These are phyloP conservation scores for Sebastes baramenuke DNA, from an alignment of 2,797 vertebrate species.

Conservation along the genomic window DNA sequence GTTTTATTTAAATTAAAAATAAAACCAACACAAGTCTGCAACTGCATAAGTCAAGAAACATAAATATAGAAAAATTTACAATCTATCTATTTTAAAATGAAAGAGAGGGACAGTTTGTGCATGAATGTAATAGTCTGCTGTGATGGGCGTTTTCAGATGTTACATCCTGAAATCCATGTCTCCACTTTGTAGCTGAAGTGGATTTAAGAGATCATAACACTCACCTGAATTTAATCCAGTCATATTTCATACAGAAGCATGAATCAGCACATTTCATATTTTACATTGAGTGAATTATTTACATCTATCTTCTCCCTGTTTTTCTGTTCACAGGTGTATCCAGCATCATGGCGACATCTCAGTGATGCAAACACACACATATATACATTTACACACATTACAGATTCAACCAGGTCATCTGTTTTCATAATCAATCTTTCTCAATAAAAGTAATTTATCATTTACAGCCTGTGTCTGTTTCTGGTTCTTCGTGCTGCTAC, in stretches of 20 bases:
- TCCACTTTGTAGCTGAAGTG: not conserved
- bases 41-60: not conserved
- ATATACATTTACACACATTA: not conserved
- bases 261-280: not conserved
- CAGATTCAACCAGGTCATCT: slow-evolving; percentile 12
- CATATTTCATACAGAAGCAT: not conserved
- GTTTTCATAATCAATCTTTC: slow-evolving; percentile 46
- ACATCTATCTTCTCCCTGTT: not conserved
- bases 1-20: too few relatives aligned
- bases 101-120: not conserved
- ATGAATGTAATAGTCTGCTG: not conserved
- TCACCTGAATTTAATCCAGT: not conserved
- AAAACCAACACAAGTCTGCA: too few relatives aligned
- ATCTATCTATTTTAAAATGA: not conserved
- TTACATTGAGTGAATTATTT: not conserved
- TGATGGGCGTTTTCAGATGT: not conserved
- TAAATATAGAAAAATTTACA: not conserved
- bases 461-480: slow-evolving; percentile 6
- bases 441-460: slow-evolving; percentile 76
- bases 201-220: not conserved
- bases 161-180: not conserved
- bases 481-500: not conserved
- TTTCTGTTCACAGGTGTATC: slow-evolving; percentile 87
- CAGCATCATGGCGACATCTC: slow-evolving; percentile 95
- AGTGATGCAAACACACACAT: slow-evolving; percentile 77